Percentiles rank a stretch among this genome's conserved stretches.
Conservation (phyloP, 2,113 vertebrate species). For the Cisticola juncidis region DNA sequence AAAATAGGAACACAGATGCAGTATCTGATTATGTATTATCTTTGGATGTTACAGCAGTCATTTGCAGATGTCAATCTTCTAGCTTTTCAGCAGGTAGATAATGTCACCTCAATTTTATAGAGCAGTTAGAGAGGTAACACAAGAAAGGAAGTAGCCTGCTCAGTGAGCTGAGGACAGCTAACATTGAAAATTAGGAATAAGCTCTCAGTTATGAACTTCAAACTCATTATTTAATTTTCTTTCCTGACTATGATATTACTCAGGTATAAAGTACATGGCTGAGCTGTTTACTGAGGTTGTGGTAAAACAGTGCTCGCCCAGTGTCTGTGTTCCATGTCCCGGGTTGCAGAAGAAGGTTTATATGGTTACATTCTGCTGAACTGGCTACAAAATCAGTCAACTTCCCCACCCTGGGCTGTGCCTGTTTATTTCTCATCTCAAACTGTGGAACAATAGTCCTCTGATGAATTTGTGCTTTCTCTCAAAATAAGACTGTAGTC, state of each 20-base stretch:
- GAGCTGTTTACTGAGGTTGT: neutral
- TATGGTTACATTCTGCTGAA: neutral
- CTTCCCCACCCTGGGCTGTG: neutral
- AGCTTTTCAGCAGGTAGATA: neutral
- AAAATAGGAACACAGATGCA: neutral
- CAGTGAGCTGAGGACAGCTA: neutral
- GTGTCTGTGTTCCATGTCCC: neutral
- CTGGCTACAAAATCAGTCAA: neutral
- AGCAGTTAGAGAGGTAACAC: neutral
- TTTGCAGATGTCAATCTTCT: neutral
- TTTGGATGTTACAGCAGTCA: neutral
- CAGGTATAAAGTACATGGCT: neutral
- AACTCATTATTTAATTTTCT: neutral
- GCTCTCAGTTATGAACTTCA: neutral
- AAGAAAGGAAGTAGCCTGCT: neutral
- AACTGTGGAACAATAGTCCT: neutral
- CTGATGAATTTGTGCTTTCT: slow-evolving; percentile 24
- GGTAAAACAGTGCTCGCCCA: neutral
- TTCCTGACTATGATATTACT: neutral
- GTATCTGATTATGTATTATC: neutral
- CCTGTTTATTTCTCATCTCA: slow-evolving; percentile 3
- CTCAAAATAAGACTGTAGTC: slow-evolving; percentile 16
- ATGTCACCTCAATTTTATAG: neutral
- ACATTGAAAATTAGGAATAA: neutral
- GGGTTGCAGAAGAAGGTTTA: neutral